phyloP scores from a whole-genome alignment of 2,113 vertebrate species.

The Catharus minimus region DNA sequence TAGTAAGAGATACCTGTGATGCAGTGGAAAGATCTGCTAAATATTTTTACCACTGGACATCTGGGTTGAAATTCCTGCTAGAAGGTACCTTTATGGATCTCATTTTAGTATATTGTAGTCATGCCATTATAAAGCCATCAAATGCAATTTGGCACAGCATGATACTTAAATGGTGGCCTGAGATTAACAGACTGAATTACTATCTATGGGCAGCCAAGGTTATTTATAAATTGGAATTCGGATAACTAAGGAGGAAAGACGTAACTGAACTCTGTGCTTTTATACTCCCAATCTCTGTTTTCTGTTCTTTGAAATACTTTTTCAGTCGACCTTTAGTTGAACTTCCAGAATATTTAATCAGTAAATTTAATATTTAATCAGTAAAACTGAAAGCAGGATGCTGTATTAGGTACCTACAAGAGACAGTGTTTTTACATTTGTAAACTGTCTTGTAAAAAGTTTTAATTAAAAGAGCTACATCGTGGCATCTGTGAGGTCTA shows the following conservation, averaged over 20 bases:
- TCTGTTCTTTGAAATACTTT: not conserved
- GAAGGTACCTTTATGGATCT: conserved; percentile 63
- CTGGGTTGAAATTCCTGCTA: not conserved
- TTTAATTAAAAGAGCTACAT: conserved; percentile 28
- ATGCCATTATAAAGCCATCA: conserved; percentile 50
- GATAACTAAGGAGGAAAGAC: conserved; percentile 54
- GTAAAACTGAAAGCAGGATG: not conserved
- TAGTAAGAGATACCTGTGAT: not conserved
- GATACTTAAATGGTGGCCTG: conserved; percentile 60
- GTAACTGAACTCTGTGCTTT: not conserved
- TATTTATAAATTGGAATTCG: conserved; percentile 72
- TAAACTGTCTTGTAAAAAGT: conserved; percentile 17
- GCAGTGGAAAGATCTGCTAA: not conserved
- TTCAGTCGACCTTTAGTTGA: not conserved
- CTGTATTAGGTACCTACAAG: not conserved
- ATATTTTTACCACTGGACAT: conserved; percentile 5
- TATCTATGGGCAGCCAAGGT: conserved; percentile 29
- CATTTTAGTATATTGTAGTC: conserved; percentile 24
- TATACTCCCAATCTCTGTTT: not conserved
- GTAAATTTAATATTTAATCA: no score
- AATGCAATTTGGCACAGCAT: conserved; percentile 55
- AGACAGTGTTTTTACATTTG: conserved; percentile 35
- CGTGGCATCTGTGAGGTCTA: conserved; percentile 22
- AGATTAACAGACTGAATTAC: conserved; percentile 49
- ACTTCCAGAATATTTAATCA: not conserved